Base-by-base conservation (phyloP, 2,888 invertebrate genomes). In the Tenodera sinensis region DNA sequence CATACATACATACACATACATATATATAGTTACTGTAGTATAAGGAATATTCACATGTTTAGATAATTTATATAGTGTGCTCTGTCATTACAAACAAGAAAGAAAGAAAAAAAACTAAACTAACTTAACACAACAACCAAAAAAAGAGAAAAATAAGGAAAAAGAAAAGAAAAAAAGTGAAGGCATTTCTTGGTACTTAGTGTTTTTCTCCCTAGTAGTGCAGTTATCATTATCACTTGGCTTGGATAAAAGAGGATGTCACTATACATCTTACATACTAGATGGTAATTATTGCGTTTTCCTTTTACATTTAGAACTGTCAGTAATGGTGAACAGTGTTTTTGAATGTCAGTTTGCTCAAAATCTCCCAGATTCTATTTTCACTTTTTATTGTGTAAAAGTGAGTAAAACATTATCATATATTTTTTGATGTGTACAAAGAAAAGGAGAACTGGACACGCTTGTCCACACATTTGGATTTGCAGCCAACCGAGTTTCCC, bases 401-500 rank as follows among this genome's bases (percentile, higher is more conserved):
- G 90, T 90, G 89, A 90, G 90, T 90, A 90, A 91, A 91, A 89
- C 90, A 89, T 90, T 90, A 89, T 89, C 85, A 90, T 90, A 91
- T 91, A 91, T 91, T 91, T 91, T 91, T 91, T 91, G 91, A 91
- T 91, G 91, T 91, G 91, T 91, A 91, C 91, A 91, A 90, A 87
- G 85, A 84, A 89, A 88, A 89, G 47, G 83, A 89, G 90, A 89
- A 85, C 88, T 90, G 90, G 90, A 90, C 89, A 89, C 71, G 86
- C 86, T 86, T 71, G 89, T 86, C 89, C 89, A 87, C 83, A 87
- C 89, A 89, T 90, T 89, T 90, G 89, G 89, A 90, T 83, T 85
- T 85, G 89, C 90, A 90, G 90, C 90, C 90, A 90, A 89, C 86
- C 90, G 89, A 89, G 90, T 91, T 90, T 34, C 86, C 86, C 87